Percentiles rank a stretch among this genome's conserved stretches.
These are phyloP conservation scores for Zapornia atra DNA, from an alignment of 2,113 vertebrate genomes.

Conservation along the genomic window DNA sequence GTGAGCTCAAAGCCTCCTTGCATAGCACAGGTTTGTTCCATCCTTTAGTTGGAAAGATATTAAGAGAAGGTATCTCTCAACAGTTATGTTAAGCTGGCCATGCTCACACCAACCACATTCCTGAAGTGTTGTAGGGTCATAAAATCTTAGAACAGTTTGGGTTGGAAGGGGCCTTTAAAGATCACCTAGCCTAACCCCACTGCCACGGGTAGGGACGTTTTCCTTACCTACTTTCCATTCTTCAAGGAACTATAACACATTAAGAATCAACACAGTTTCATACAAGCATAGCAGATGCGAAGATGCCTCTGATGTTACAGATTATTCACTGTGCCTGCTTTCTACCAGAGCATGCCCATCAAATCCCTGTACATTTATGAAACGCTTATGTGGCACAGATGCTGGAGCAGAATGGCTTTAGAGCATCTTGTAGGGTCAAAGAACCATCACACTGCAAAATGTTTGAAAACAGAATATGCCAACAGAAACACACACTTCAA, in stretches of 20 bases:
- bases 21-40: background rate
- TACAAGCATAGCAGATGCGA: background rate
- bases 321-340: background rate
- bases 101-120: background rate
- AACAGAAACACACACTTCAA: background rate
- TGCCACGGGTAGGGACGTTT: background rate
- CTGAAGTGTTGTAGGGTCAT: background rate
- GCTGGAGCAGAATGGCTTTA: background rate
- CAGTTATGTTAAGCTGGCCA: background rate
- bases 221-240: background rate
- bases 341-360: background rate
- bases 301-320: background rate
- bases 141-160: background rate
- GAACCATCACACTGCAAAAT: background rate
- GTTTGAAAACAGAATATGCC: background rate
- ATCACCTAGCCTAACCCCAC: background rate
- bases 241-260: background rate
- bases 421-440: background rate
- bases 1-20: background rate
- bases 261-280: background rate
- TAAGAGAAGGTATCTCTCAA: background rate
- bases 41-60: accelerated
- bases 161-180: background rate
- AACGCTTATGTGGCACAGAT: background rate
- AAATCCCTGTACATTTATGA: background rate